Percentiles rank a stretch among this genome's conserved stretches.
Evolutionary conservation across 2,888 invertebrate species (phyloP).

Genomic region (Oscheius onirici): DNA sequence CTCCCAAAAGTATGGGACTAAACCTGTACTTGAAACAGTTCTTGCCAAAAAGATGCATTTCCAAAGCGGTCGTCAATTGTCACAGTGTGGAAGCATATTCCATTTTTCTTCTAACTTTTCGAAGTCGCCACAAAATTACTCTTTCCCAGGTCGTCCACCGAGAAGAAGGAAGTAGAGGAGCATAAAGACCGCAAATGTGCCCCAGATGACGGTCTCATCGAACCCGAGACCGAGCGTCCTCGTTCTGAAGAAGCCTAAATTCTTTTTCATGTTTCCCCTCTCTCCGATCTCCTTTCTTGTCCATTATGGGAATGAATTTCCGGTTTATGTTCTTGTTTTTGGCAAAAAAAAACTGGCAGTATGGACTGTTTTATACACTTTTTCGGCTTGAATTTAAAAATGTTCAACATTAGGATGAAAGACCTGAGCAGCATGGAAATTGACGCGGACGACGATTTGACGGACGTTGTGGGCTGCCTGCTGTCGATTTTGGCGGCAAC

Average conservation of each 20-base stretch:
- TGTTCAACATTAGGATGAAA: not conserved
- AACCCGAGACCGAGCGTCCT: not conserved
- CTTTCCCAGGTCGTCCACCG: not conserved
- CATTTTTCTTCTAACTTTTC: no score
- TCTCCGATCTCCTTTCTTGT: conserved; percentile 1
- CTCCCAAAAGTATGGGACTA: no score
- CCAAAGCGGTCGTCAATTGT: no score
- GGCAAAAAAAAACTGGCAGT: no score
- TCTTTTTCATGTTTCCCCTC: conserved; percentile 6
- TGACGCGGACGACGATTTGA: not conserved
- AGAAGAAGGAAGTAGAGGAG: not conserved
- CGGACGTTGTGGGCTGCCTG: conserved; percentile 52
- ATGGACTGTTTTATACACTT: not conserved
- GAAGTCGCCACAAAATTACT: not conserved
- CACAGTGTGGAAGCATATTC: no score
- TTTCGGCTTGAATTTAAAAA: not conserved
- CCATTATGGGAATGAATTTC: conserved; percentile 10
- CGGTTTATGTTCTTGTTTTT: not conserved
- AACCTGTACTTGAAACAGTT: no score
- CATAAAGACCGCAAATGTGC: conserved; percentile 1
- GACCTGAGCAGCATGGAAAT: not conserved
- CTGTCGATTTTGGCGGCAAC: conserved; percentile 37
- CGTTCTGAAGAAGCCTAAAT: not conserved
- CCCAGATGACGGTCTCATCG: not conserved
- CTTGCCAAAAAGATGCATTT: no score